phyloP scores from a whole-genome alignment of 2,113 vertebrate species.

The Micronycteris hirsuta region DNA sequence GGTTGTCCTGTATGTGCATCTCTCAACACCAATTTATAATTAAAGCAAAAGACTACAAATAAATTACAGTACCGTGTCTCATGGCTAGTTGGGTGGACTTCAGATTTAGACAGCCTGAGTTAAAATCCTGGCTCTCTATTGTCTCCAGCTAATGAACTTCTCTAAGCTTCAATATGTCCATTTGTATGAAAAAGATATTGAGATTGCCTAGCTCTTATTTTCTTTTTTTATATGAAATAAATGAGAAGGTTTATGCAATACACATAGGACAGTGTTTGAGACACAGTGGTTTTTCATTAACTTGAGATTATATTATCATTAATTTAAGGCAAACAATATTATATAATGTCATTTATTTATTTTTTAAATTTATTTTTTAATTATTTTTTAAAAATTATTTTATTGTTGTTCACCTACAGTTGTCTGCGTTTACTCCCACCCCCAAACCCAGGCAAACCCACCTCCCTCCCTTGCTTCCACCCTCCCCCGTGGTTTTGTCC shows the following conservation, averaged over 20 bases:
- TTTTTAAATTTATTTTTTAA: too few relatives aligned
- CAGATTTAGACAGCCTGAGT: background rate
- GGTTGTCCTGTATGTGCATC: fast-evolving
- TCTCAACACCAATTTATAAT: background rate
- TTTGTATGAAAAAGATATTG: background rate
- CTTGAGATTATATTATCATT: background rate
- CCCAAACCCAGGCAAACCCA: too few relatives aligned
- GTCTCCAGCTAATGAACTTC: background rate
- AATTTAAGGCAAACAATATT: background rate
- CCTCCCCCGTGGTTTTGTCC: too few relatives aligned
- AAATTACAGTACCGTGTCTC: background rate
- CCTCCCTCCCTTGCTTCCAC: too few relatives aligned
- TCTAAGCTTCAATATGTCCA: background rate
- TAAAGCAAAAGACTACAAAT: background rate
- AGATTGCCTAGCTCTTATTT: background rate
- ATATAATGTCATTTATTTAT: background rate
- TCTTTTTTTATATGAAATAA: background rate
- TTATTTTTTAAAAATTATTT: too few relatives aligned
- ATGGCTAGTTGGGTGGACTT: background rate
- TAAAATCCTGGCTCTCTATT: background rate
- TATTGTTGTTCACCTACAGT: too few relatives aligned
- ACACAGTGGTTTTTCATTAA: background rate
- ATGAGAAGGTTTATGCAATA: background rate
- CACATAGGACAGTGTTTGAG: background rate
- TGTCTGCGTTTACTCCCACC: too few relatives aligned